Evolutionary conservation across 2,888 invertebrate genomes (phyloP).

Genomic region (Penaeus monodon): DNA sequence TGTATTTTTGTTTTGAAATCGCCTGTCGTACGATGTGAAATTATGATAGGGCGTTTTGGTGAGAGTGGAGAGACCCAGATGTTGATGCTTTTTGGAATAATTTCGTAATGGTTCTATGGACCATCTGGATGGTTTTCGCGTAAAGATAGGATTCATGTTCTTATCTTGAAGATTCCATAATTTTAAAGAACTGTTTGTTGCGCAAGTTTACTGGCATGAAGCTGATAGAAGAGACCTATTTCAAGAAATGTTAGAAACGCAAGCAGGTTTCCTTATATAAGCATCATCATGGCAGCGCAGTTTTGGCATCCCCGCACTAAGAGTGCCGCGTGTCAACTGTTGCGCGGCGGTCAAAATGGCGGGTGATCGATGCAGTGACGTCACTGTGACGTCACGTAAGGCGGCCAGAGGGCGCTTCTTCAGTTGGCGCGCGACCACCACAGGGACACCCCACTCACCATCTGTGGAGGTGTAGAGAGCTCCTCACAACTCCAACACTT

Average conservation of each 20-base stretch:
- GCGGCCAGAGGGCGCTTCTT: conserved; percentile 35
- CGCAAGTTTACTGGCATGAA: neutral
- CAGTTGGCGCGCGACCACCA: conserved; percentile 49
- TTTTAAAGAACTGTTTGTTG: too few relatives aligned
- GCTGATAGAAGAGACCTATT: neutral
- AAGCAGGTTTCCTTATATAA: neutral
- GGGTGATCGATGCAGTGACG: conserved; percentile 56
- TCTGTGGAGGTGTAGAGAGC: conserved; percentile 22
- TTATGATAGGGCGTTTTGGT: too few relatives aligned
- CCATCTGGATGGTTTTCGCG: too few relatives aligned
- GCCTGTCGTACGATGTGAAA: too few relatives aligned
- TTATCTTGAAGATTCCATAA: too few relatives aligned
- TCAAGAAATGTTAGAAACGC: neutral
- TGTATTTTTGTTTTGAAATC: too few relatives aligned
- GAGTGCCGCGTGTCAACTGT: conserved; percentile 54
- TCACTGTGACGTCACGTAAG: conserved; percentile 33
- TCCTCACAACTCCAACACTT: neutral
- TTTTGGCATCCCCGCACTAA: conserved; percentile 13
- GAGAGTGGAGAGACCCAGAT: too few relatives aligned
- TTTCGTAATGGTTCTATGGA: too few relatives aligned
- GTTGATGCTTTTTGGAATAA: too few relatives aligned
- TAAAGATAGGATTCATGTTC: too few relatives aligned
- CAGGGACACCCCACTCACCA: conserved; percentile 35
- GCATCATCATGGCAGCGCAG: conserved; percentile 16
- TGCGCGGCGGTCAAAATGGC: conserved; percentile 58